A percentile compares a stretch with the other conserved stretches of the same genome.
Conservation (phyloP, 2,888 invertebrate genomes). For the Cerastoderma edule region DNA sequence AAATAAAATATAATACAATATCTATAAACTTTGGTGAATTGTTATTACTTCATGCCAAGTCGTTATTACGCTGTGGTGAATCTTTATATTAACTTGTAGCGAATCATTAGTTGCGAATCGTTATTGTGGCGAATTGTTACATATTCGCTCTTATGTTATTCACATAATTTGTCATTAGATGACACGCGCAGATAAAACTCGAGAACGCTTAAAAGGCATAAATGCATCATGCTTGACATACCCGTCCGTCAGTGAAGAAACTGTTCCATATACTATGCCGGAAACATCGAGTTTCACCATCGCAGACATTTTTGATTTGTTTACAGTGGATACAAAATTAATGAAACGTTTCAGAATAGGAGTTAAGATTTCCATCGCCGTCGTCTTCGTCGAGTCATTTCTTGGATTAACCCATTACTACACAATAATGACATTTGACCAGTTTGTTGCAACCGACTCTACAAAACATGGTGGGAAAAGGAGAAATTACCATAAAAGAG, state of each 20-base stretch:
- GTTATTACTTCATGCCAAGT: neutral
- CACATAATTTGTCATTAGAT: neutral
- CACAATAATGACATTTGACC: too few species aligned
- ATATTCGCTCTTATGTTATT: neutral
- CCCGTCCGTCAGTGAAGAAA: conserved; percentile 58
- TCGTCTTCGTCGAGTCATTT: too few species aligned
- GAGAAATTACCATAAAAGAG: too few species aligned
- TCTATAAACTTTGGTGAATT: too few species aligned
- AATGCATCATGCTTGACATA: conserved; percentile 13
- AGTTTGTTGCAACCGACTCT: too few species aligned
- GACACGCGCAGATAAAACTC: neutral
- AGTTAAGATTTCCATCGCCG: too few species aligned
- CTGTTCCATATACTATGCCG: conserved; percentile 57
- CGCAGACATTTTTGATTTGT: conserved; percentile 59
- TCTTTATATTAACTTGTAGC: neutral
- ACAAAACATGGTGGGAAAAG: too few species aligned
- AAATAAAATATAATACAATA: too few species aligned
- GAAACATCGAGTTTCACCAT: conserved; percentile 50
- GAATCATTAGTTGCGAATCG: neutral
- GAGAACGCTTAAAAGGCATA: neutral
- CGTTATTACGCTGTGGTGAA: neutral
- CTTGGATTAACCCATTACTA: too few species aligned
- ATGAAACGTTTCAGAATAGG: too few species aligned
- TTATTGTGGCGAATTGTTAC: neutral
- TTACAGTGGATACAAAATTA: too few species aligned